Percentiles rank a stretch among this genome's conserved stretches.
These are phyloP conservation scores for Sitobion miscanthi DNA, from an alignment of 1,140 invertebrate species.

Conservation along the genomic window DNA sequence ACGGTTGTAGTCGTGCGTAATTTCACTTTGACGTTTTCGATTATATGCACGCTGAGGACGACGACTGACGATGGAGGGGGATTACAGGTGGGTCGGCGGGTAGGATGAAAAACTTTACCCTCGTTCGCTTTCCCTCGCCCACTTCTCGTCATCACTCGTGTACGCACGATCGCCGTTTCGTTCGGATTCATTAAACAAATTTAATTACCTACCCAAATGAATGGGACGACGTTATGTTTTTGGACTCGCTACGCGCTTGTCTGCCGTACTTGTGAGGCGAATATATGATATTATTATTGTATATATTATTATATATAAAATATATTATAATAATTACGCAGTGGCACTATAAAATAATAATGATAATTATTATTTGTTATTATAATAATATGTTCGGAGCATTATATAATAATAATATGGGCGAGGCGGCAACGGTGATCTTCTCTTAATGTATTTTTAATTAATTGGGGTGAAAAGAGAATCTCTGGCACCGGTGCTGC, in stretches of 20 bases:
- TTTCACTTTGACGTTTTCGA: not conserved
- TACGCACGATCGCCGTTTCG: not conserved
- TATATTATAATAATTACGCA: not conserved
- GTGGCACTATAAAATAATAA: not conserved
- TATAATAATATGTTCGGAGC: not conserved
- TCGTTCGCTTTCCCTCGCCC: not conserved
- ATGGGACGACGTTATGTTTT: not conserved
- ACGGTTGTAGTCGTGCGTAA: not conserved
- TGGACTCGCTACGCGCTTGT: not conserved
- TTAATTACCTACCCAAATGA: conserved; percentile 12
- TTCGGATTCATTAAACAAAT: conserved; percentile 28
- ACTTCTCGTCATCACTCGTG: not conserved
- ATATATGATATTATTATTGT: not conserved
- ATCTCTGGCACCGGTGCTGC: not conserved
- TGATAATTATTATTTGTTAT: not conserved
- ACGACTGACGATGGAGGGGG: not conserved
- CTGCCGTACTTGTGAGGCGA: not conserved
- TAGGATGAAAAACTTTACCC: not conserved
- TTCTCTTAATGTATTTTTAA: conserved; percentile 15
- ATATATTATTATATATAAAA: too few species aligned
- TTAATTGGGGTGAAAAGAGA: not conserved
- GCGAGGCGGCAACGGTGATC: not conserved
- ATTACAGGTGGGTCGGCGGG: not conserved
- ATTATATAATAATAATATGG: not conserved
- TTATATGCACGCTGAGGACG: not conserved